A percentile compares a stretch with the other conserved stretches of the same genome.
These are phyloP conservation scores for Sarcophaga peregrina DNA, from an alignment of 1,140 invertebrate genomes.

Conservation along the genomic window DNA sequence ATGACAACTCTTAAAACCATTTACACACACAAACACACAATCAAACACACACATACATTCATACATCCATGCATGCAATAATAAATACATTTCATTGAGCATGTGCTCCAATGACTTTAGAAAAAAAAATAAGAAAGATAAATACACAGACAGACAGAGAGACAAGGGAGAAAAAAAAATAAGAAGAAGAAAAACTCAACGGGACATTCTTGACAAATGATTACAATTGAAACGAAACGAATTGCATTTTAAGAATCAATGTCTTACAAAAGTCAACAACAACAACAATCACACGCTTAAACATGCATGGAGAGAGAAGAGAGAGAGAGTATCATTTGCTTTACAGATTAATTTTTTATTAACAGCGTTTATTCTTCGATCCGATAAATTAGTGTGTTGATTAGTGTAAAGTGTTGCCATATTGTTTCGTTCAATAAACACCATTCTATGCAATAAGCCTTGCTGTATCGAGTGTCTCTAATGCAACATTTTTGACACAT, in stretches of 20 bases:
- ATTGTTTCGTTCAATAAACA: not conserved
- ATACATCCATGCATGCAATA: not conserved
- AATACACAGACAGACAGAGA: not conserved
- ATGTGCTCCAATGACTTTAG: too few relatives aligned
- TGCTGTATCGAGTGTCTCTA: too few relatives aligned
- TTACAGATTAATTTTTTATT: not conserved
- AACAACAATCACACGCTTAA: not conserved
- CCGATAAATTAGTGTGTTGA: not conserved
- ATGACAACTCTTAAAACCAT: not conserved
- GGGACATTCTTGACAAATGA: conserved; percentile 8
- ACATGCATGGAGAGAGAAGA: not conserved
- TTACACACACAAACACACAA: too few relatives aligned
- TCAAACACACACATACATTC: too few relatives aligned
- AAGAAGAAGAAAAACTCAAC: not conserved
- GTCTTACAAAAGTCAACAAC: not conserved
- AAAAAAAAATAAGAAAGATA: too few relatives aligned
- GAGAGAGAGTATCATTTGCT: not conserved
- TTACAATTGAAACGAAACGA: not conserved
- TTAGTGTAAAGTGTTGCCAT: not conserved
- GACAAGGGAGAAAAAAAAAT: not conserved
- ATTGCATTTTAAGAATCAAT: not conserved
- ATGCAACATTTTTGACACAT: too few relatives aligned
- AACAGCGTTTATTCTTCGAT: not conserved
- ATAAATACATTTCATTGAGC: not conserved
- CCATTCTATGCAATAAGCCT: too few relatives aligned